A percentile compares a stretch with the other conserved stretches of the same genome.
Evolutionary conservation across 2,888 invertebrate genomes (phyloP).

Genomic region (Hanleya hanleyi): DNA sequence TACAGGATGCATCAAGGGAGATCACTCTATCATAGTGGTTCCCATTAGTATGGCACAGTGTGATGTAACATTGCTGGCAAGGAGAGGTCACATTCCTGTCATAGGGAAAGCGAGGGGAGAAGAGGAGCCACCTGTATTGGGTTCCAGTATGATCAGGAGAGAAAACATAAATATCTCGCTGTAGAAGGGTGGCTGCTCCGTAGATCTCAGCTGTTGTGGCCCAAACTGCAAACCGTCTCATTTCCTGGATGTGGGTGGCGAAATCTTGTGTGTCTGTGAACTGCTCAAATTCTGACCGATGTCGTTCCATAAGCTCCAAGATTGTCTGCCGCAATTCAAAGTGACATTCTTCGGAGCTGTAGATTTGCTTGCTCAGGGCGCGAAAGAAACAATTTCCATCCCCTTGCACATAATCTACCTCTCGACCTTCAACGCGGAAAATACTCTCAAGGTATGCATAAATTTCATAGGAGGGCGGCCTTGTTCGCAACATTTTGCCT

Average conservation of each 20-base stretch:
- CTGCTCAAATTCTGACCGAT: constrained; percentile 54
- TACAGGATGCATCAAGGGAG: constrained; percentile 44
- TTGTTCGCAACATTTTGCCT: background rate
- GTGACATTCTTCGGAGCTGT: constrained; percentile 57
- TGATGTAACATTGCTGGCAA: constrained; percentile 51
- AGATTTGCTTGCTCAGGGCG: constrained; percentile 60
- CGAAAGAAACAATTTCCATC: constrained; percentile 67
- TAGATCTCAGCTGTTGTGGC: constrained; percentile 63
- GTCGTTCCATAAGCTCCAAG: constrained; percentile 53
- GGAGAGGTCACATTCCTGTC: constrained; percentile 21
- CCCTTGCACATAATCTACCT: constrained; percentile 57
- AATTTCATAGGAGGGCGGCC: constrained; percentile 43
- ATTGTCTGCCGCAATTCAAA: constrained; percentile 53
- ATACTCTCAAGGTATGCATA: constrained; percentile 44
- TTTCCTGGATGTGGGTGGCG: constrained; percentile 47
- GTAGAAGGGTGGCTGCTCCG: constrained; percentile 57
- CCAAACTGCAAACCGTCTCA: constrained; percentile 54
- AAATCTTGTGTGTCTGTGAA: constrained; percentile 46
- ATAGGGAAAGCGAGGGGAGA: constrained; percentile 47
- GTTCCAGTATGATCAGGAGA: constrained; percentile 55
- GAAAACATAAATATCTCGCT: constrained; percentile 56
- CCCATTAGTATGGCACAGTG: constrained; percentile 63
- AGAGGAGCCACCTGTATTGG: constrained; percentile 57
- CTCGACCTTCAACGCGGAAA: constrained; percentile 43
- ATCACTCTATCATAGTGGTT: constrained; percentile 64